These are phyloP conservation scores for Antheraea assamensis DNA, from an alignment of 2,888 invertebrate species.

Conservation along the genomic window DNA sequence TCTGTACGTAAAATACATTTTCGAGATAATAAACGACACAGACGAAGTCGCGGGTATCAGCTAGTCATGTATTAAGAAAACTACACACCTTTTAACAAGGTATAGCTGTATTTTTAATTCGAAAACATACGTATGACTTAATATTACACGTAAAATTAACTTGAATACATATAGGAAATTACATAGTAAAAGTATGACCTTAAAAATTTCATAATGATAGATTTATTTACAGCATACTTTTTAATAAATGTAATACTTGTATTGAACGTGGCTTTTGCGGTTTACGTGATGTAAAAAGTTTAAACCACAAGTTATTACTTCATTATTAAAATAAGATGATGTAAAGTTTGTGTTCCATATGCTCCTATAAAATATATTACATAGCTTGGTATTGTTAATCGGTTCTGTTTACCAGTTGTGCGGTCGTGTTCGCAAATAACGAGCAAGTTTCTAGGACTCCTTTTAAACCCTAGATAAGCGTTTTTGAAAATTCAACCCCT, in stretches of 20 bases:
- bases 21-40: no score
- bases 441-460: no score
- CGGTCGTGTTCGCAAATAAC: no score
- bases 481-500: no score
- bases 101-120: no score
- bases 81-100: no score
- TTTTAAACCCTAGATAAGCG: no score
- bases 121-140: no score
- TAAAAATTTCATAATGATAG: not conserved
- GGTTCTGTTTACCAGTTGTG: not conserved
- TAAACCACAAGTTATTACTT: not conserved
- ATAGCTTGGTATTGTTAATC: not conserved
- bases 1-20: no score
- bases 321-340: slow-evolving; percentile 1
- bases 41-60: no score
- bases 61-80: no score
- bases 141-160: no score
- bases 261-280: not conserved
- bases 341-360: not conserved
- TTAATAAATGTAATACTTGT: not conserved
- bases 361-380: not conserved
- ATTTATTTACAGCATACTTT: not conserved
- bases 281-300: slow-evolving; percentile 4
- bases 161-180: not conserved
- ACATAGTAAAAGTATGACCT: not conserved